These are phyloP conservation scores for Pholis gunnellus DNA, from an alignment of 2,113 vertebrate species.

Conservation along the genomic window DNA sequence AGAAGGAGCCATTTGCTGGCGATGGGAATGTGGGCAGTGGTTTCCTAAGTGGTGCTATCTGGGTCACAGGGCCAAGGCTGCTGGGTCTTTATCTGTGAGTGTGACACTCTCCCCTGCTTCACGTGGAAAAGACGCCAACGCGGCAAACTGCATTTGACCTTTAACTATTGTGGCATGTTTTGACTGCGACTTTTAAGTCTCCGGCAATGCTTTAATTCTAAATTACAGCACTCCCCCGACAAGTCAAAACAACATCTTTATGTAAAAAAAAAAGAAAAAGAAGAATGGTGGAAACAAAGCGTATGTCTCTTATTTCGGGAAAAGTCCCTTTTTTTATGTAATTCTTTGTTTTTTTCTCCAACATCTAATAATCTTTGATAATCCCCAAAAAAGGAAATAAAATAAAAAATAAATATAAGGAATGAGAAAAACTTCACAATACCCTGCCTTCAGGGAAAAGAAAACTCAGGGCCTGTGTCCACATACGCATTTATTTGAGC, in stretches of 20 bases:
- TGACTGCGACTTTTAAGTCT: background rate
- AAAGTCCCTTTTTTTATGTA: background rate
- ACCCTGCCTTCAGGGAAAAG: background rate
- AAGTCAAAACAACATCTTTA: background rate
- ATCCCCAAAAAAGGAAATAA: too few relatives aligned
- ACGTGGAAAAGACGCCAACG: conserved; percentile 61
- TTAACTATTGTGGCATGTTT: background rate
- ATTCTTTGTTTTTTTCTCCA: background rate
- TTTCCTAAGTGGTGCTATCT: conserved; percentile 74
- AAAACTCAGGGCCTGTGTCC: background rate
- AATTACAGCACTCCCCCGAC: background rate
- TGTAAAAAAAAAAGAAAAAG: background rate
- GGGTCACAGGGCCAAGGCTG: conserved; percentile 75
- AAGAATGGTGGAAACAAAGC: background rate
- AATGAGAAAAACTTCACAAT: background rate
- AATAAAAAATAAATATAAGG: background rate
- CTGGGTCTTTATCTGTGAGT: conserved; percentile 24
- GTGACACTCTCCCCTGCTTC: conserved; percentile 25
- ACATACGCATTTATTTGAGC: background rate
- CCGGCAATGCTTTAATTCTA: background rate
- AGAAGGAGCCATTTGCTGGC: conserved; percentile 65
- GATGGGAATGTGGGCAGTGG: conserved; percentile 74
- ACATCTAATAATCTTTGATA: background rate
- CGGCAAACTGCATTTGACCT: conserved; percentile 4
- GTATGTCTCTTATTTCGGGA: background rate